Percentiles rank a stretch among this genome's conserved stretches.
Evolutionary conservation across 1,140 invertebrate genomes (phyloP).

Genomic region (Arctopsyche grandis): DNA sequence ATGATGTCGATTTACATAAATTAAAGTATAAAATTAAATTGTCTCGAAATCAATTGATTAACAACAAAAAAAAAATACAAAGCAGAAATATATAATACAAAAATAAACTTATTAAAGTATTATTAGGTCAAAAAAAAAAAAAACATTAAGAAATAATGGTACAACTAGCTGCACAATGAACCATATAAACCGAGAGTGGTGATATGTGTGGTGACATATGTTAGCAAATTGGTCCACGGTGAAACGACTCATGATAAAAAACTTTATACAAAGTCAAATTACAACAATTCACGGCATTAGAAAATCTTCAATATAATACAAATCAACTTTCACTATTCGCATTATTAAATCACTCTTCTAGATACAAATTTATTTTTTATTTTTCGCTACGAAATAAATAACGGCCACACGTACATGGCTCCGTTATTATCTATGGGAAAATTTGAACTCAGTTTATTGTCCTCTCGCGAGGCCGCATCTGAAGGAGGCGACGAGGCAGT

Average conservation of each 20-base stretch:
- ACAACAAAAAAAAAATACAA: too few species aligned
- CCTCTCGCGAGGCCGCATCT: slow-evolving; percentile 35
- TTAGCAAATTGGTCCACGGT: not conserved
- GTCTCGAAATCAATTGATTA: too few species aligned
- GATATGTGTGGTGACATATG: too few species aligned
- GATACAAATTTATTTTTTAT: not conserved
- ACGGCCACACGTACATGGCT: slow-evolving; percentile 46
- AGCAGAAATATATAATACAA: too few species aligned
- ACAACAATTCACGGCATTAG: not conserved
- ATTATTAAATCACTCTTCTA: not conserved
- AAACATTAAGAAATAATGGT: too few species aligned
- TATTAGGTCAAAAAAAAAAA: too few species aligned
- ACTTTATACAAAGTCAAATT: not conserved
- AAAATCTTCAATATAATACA: not conserved
- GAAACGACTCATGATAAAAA: not conserved
- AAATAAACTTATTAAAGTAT: too few species aligned
- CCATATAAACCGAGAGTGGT: too few species aligned
- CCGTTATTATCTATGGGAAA: slow-evolving; percentile 45
- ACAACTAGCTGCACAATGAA: too few species aligned
- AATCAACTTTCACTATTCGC: not conserved
- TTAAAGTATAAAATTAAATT: too few species aligned
- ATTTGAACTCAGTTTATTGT: slow-evolving; percentile 39
- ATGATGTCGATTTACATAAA: too few species aligned
- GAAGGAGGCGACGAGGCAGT: slow-evolving; percentile 37
- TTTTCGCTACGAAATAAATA: slow-evolving; percentile 40